Conservation (phyloP, 1,140 invertebrate genomes). For the Drosophila nikananu region DNA sequence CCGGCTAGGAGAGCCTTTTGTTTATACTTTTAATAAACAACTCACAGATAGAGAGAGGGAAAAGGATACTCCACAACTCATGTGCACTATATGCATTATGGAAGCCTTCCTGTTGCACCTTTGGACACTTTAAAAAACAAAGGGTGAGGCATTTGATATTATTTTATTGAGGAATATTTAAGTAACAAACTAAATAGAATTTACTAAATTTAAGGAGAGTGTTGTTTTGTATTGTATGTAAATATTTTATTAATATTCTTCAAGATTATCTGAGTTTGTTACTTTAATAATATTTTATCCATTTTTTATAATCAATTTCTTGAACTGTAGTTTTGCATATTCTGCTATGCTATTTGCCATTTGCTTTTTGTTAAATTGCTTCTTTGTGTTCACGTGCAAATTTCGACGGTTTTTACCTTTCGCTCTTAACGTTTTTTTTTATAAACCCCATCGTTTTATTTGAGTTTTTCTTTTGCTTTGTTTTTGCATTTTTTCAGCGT, state of each 20-base stretch:
- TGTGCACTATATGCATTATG: constrained; percentile 57
- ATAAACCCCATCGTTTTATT: constrained; percentile 6
- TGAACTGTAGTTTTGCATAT: constrained; percentile 44
- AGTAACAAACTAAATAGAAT: not conserved
- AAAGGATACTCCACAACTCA: constrained; percentile 24
- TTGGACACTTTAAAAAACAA: constrained; percentile 5
- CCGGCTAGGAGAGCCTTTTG: constrained; percentile 29
- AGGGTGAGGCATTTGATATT: not conserved
- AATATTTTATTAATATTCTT: not conserved
- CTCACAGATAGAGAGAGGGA: constrained; percentile 3
- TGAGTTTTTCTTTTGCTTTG: not conserved
- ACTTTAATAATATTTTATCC: not conserved
- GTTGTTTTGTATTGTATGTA: not conserved
- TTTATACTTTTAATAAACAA: constrained; percentile 75
- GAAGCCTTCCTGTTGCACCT: constrained; percentile 63
- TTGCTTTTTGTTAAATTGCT: constrained; percentile 78
- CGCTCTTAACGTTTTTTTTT: constrained; percentile 16
- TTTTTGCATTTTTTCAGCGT: constrained; percentile 21
- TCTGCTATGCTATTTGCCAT: constrained; percentile 54
- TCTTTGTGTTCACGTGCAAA: constrained; percentile 76
- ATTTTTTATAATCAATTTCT: not conserved
- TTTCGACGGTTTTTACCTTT: constrained; percentile 65
- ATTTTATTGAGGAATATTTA: no score
- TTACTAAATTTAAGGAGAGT: not conserved
- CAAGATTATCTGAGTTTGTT: no score